phyloP scores from a whole-genome alignment of 2,888 invertebrate genomes.

The Nomada fucata region DNA sequence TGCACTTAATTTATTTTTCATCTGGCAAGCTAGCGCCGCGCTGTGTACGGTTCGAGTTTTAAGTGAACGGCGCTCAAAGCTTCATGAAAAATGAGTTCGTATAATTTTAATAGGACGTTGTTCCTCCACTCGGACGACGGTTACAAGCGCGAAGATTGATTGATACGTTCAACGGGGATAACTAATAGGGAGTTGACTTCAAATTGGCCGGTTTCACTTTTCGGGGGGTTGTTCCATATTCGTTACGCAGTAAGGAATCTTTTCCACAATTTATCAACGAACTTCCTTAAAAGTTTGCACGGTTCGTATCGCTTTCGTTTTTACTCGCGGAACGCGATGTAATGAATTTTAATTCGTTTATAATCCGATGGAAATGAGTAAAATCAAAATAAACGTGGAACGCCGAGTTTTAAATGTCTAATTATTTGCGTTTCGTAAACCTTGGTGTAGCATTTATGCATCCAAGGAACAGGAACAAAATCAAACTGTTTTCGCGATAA shows the following conservation, averaged over 20 bases:
- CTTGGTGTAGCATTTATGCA: no score
- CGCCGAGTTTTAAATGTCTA: no score
- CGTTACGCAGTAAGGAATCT: no score
- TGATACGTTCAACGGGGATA: background rate
- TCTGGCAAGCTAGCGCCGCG: constrained; percentile 40
- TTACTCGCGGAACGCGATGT: background rate
- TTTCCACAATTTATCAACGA: background rate
- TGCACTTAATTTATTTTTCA: constrained; percentile 73
- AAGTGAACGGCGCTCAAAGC: constrained; percentile 20
- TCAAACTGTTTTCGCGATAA: no score
- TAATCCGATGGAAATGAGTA: no score
- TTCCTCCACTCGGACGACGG: constrained; percentile 1
- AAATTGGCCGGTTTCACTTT: no score
- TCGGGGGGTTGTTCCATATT: no score
- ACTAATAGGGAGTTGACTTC: background rate
- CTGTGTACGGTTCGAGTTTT: constrained; percentile 17
- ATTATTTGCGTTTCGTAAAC: no score
- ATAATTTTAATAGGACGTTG: constrained; percentile 48
- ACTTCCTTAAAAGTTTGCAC: background rate
- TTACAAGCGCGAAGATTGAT: constrained; percentile 32
- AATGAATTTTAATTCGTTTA: background rate
- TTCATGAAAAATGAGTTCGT: constrained; percentile 44
- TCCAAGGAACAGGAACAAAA: no score
- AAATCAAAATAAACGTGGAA: no score
- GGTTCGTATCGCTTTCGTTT: no score